Percentiles rank a stretch among this genome's conserved stretches.
Evolutionary conservation across 2,888 invertebrate species (phyloP).

Genomic region (Spatulosminthurus flaviceps): DNA sequence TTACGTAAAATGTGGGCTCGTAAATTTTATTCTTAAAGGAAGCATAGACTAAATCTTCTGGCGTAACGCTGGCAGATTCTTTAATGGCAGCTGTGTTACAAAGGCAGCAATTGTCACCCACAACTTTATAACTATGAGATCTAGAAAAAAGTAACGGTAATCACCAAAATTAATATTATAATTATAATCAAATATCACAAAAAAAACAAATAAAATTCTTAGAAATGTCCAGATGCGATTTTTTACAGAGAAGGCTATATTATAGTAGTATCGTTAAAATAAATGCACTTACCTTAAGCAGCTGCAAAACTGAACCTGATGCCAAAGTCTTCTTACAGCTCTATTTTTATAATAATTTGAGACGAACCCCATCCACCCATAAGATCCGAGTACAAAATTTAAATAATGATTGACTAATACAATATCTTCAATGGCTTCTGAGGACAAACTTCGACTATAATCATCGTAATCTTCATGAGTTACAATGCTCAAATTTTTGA

Average conservation of each 20-base stretch:
- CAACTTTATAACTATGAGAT: slow-evolving; percentile 67
- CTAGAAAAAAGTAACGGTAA: slow-evolving; percentile 14
- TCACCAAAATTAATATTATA: no score
- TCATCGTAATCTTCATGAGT: slow-evolving; percentile 26
- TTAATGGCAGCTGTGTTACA: slow-evolving; percentile 87
- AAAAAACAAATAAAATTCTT: no score
- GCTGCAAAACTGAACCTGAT: slow-evolving; percentile 51
- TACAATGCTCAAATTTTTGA: slow-evolving; percentile 6
- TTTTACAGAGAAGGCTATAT: no score
- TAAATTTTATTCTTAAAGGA: slow-evolving; percentile 77
- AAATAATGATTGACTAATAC: slow-evolving; percentile 56
- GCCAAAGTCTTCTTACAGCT: slow-evolving; percentile 53
- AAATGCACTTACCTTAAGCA: slow-evolving; percentile 48
- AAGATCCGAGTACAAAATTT: slow-evolving; percentile 53
- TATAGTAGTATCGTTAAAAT: no score
- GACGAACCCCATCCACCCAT: slow-evolving; percentile 55
- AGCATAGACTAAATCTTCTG: slow-evolving; percentile 84
- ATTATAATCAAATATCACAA: no score
- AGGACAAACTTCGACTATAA: slow-evolving; percentile 12
- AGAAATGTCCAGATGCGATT: no score
- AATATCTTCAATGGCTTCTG: slow-evolving; percentile 51
- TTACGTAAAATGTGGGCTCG: slow-evolving; percentile 86
- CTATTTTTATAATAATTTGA: slow-evolving; percentile 54
- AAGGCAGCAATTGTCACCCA: slow-evolving; percentile 88
- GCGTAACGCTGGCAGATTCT: slow-evolving; percentile 76